Evolutionary conservation across 2,797 vertebrate species (phyloP), one percentile per base, ranked within the genome.

Genomic region (Pygocentrus nattereri): DNA sequence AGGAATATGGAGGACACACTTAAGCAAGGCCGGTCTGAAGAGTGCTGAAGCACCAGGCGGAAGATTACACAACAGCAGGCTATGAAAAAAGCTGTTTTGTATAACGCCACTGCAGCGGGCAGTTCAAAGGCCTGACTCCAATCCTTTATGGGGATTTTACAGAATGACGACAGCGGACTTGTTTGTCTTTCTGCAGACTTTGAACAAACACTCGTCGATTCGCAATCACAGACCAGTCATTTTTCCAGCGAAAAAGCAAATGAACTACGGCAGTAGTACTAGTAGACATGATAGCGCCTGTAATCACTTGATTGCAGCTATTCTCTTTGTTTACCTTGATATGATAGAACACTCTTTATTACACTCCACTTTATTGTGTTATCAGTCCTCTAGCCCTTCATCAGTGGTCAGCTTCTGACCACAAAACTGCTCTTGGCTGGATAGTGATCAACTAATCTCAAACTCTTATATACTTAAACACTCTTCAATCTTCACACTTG

Each of bases 1-100:
- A 56, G 79, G 76, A 71, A 80, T 70, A 82, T 82, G 76, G 83
- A 87, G 82, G 76, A 88, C 21, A 78, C 70, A 80, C 78, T 82
- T 81, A 77, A 82, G 78, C 76, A 58, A 77, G 54, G 74, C 70
- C 27, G 23, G 69, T 82, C 16, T 85, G 54, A 50, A 80, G 80
- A 85, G 76, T 50, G 54, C 54, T 38, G 73, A 52, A 74, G 64
- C 71, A 79, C 47, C 38, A 44, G 30, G 73, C 44, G 44, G 0
- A 41, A 80, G 79, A 76, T 44, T 76, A 84, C 52, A 78, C 47
- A 18, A 69, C 15, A n/a, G 21, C 77, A 12, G 56, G 64, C n/a
- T 6, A 31, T 73, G 65, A 69, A 23, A 64, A 34, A 23, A 47
- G 21, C n/a, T 6, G 12, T 19, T 71, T 49, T 38, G 58, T 30